Base-by-base conservation (phyloP, 1,140 invertebrate species). In the Ostrea denselamellosa region DNA sequence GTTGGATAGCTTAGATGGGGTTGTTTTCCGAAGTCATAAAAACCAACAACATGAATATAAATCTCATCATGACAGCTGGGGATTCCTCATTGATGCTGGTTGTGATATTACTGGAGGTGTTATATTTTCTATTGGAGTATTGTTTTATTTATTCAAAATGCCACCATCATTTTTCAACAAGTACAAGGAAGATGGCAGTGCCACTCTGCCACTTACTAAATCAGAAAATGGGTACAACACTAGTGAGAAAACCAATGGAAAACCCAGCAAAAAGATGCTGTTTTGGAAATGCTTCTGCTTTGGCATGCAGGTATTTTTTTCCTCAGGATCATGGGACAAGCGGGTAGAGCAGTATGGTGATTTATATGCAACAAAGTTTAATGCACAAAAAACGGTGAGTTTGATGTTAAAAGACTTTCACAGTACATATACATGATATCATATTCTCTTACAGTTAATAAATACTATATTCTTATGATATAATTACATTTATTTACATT, bases 1-100 rank as follows among this genome's bases (percentile, higher is more conserved):
- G 89, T 88, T 94, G 53, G 94, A 94, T 87, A 90, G 92, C 17
- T 91, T 94, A 77, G 94, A 94, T 81, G 94, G 94, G 2, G 92
- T 93, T 8, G 93, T 94, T 58, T 94, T 92, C 82, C 87, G 94
- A 14, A 91, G 90, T 22, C 91, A 91, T 44, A 91, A 90, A 12
- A 89, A 91, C 52, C 71, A 88, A 14, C 90, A 92, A 1, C 90
- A 91, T 51, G 53, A 87, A n/a, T 93, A 93, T 81, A 90, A 90
- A 58, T 94, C 94, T 9, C 87, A 93, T 54, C 89, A 92, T 53
- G 85, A 87, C n/a, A 92, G 92, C 9, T 85, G 90, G 8, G 94
- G 94, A n/a, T 94, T 93, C 85, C 92, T 92, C 54, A 90, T 94
- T 4, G 94, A 94, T 84, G 90, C 92, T 19, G 71, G 88, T 4